Evolutionary conservation across 1,140 invertebrate species (phyloP), one percentile per base, ranked within the genome.

Genomic region (Lasaia peninsularis): DNA sequence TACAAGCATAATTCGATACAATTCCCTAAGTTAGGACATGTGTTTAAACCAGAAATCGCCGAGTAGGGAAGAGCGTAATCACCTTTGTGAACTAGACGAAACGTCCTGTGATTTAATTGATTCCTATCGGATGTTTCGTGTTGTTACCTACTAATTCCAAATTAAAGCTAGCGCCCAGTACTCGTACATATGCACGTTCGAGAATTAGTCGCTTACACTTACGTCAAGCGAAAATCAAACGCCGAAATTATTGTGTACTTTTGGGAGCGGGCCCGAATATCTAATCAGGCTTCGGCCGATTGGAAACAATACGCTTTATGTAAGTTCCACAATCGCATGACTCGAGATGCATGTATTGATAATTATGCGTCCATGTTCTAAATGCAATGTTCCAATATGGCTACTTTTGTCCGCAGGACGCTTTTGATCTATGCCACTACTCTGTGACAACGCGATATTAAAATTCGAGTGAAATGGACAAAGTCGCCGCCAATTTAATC

Each of bases 171-270:
- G 54, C 58, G 49, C 63, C 55, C 56, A 62, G 62, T 62, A n/a
- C n/a, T n/a, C n/a, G n/a, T n/a, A 67, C 60, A 60, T 61, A 60
- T 62, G 69, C 65, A 67, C 44, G 58, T 56, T 58, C 65, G 67
- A 70, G 67, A 62, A 67, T 63, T 55, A 62, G 60, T 33, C 66
- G 66, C 69, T 64, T 65, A 72, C 64, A 67, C 64, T 72, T 63
- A 65, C 61, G 55, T 53, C 44, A 56, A 34, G 56, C 60, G 67
- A 69, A 69, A 66, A 61, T 56, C 62, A 33, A 34, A 51, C 37
- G 49, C 54, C 64, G 60, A 67, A 72, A 67, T 65, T 65, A 69
- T 69, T 72, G 70, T 72, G 70, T 72, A 72, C 67, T 69, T 72
- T 69, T 60, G 60, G 60, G 59, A 54, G 56, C 33, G 58, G 54